Evolutionary conservation across 1,140 invertebrate species (phyloP), one percentile per base, ranked within the genome.

Genomic region (Aphidius gifuensis): DNA sequence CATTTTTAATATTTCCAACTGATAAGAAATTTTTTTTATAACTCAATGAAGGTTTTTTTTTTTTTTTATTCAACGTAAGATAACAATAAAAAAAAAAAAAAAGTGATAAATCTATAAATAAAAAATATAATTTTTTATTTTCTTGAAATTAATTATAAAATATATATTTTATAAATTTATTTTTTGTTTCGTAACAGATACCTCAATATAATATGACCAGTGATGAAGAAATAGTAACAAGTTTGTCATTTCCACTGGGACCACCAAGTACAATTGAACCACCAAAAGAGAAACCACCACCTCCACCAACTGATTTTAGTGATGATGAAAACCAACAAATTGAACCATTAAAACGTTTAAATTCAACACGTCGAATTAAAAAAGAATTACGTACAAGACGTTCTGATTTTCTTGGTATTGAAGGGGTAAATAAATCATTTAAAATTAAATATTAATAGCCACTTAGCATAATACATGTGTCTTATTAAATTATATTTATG

Each of bases 331-430:
- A 74, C 63, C 71, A 68, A 55, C 73, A 74, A 0, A 68, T 77
- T 23, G 77, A 81, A 57, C 85, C 87, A 51, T 82, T 91, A 55
- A 88, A 87, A 69, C 84, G 90, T 61, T 84, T 90, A 53, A 92
- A 92, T 69, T 93, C 91, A 2, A 92, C 91, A 1, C 90, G 90
- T 60, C 85, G 91, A 59, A 92, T 94, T 58, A 93, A 92, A 70
- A 92, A 92, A 72, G 92, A 94, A 74, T 82, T 94, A 38, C 84
- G 90, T 8, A 90, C 88, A 68, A 90, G 93, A 68, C 85, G 92
- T 7, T 93, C 91, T 23, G 91, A 92, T 76, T 94, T 94, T 71
- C 80, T 94, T 16, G 92, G 92, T 43, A 87, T 94, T 65, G 90
- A 92, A 70, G 88, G 87, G 61, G 82, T 81, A 74, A 70, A n/a